Evolutionary conservation across 2,888 invertebrate species (phyloP).

Genomic region (Gerris lacustris): DNA sequence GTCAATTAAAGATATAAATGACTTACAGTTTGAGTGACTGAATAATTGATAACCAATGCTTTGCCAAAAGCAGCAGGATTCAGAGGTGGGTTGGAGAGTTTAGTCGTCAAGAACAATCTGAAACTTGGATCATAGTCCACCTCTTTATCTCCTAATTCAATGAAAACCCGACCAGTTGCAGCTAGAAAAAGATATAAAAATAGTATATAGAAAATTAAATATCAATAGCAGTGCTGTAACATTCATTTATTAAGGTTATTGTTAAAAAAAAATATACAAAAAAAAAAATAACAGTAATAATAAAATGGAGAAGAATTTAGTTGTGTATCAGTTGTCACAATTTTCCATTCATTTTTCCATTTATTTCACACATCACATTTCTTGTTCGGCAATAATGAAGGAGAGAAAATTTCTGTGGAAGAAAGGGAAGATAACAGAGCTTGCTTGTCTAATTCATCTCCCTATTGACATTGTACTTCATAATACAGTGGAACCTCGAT

Average conservation of each 20-base stretch:
- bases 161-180: constrained; percentile 61
- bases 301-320: too few species aligned
- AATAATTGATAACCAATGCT: constrained; percentile 81
- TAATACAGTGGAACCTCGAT: too few species aligned
- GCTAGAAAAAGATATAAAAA: constrained; percentile 36
- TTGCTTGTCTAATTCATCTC: too few species aligned
- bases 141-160: constrained; percentile 76
- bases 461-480: too few species aligned
- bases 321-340: too few species aligned
- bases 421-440: too few species aligned
- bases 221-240: constrained; percentile 2
- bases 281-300: too few species aligned
- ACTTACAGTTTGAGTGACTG: constrained; percentile 63
- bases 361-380: too few species aligned
- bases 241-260: neutral
- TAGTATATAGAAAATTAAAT: constrained; percentile 7
- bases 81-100: constrained; percentile 75
- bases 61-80: constrained; percentile 77
- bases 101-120: constrained; percentile 79
- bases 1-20: neutral
- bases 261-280: too few species aligned
- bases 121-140: constrained; percentile 82
- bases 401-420: too few species aligned
- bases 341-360: too few species aligned
- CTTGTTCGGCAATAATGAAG: too few species aligned